Evolutionary conservation across 2,113 vertebrate genomes (phyloP), one percentile per base, ranked within the genome.

Genomic region (Australoheros scitulus): DNA sequence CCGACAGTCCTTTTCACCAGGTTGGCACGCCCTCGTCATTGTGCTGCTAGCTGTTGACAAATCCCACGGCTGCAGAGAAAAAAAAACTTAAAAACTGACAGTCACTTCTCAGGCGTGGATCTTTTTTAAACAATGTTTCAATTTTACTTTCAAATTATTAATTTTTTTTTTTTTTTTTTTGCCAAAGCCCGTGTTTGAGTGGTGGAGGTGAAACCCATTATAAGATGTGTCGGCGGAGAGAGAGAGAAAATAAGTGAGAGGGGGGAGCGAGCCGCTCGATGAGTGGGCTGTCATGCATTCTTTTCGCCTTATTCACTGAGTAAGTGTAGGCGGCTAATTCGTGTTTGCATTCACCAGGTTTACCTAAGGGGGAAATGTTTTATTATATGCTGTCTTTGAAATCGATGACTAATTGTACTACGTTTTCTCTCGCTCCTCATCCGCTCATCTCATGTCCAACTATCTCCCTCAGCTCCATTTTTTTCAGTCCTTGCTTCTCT

Each of bases 311-410:
- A 96, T 95, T 96, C 96, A 96, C 88, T 79, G 79, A 50, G 81
- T 68, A 47, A 80, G 92, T 74, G 95, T 96, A 88, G 95, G 95
- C 90, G 92, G 87, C 92, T 95, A 95, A 96, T 96, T 95, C 90
- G 86, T 95, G 94, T 96, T 96, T 95, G 95, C 92, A 94, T 95
- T 96, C 92, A 94, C 47, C 93, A 92, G 94, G 92, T 95, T 96
- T 96, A 96, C 95, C 96, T 96, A 91, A 92, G 94, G 94, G 93
- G 94, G 92, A 94, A 94, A 93, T 95, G 93, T 94, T 94, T 96
- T 94, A 96, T 96, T 95, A 94, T 93, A 93, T 58, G 87, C 90
- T 87, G 93, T 93, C 94, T 96, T 96, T 95, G 94, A 96, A 96
- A 95, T 93, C 86, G 80, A 95, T 95, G 94, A 96, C 94, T 95